Evolutionary conservation across 2,888 invertebrate genomes (phyloP).

Genomic region (Noctuana brunneofusca): DNA sequence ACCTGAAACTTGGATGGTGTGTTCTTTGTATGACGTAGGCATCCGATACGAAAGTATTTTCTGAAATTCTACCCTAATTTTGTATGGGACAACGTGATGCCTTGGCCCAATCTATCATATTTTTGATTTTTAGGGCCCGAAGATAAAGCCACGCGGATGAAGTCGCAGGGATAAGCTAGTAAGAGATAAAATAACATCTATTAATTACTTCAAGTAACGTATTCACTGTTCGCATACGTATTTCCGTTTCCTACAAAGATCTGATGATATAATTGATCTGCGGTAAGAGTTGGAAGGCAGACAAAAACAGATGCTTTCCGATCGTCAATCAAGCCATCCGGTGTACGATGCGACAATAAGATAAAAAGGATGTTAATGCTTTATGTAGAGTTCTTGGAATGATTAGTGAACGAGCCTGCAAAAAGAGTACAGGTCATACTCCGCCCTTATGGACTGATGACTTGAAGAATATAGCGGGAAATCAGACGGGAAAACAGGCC

Average conservation of each 20-base stretch:
- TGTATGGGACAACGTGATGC: too few relatives aligned
- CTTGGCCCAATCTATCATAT: too few relatives aligned
- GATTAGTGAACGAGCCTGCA: not conserved
- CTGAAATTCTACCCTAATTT: too few relatives aligned
- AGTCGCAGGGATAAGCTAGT: too few relatives aligned
- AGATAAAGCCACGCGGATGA: too few relatives aligned
- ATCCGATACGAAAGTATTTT: too few relatives aligned
- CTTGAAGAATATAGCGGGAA: not conserved
- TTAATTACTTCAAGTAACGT: conserved; percentile 3
- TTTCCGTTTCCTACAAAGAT: conserved; percentile 34
- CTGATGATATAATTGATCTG: conserved; percentile 23
- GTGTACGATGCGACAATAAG: conserved; percentile 23
- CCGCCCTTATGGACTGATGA: conserved; percentile 1
- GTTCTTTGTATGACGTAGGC: too few relatives aligned
- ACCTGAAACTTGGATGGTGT: too few relatives aligned
- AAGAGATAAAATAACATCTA: not conserved
- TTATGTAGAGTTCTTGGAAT: conserved; percentile 7
- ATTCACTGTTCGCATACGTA: conserved; percentile 3
- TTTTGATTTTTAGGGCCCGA: too few relatives aligned
- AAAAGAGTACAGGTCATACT: not conserved
- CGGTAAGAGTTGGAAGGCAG: conserved; percentile 24
- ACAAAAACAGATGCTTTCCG: conserved; percentile 30
- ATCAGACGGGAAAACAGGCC: too few relatives aligned
- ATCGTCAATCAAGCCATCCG: conserved; percentile 33
- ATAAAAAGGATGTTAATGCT: conserved; percentile 22